Evolutionary conservation across 2,113 vertebrate genomes (phyloP).

Genomic region (Festucalex cinctus): DNA sequence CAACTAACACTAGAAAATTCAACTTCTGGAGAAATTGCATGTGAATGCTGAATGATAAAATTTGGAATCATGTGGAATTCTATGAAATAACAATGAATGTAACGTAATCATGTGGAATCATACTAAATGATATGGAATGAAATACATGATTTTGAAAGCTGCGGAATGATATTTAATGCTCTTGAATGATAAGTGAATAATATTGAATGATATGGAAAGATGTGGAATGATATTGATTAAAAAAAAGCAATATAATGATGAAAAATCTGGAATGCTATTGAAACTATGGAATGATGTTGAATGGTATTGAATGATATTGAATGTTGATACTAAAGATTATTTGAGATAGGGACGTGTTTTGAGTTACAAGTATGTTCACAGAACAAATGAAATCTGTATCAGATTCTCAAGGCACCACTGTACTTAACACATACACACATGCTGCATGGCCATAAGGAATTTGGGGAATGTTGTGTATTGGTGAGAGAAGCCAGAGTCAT

Average conservation of each 20-base stretch:
- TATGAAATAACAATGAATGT: too few species aligned
- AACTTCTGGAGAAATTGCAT: background rate
- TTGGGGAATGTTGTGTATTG: background rate
- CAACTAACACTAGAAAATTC: background rate
- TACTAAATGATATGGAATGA: too few species aligned
- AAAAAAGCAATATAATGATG: too few species aligned
- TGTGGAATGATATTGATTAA: too few species aligned
- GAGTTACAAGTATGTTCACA: background rate
- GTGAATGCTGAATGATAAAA: too few species aligned
- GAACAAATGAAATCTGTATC: background rate
- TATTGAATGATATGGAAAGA: too few species aligned
- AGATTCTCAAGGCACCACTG: background rate
- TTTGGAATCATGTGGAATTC: too few species aligned
- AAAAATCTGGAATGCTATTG: too few species aligned
- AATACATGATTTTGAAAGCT: too few species aligned
- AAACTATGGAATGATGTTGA: background rate
- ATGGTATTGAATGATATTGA: background rate
- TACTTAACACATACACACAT: background rate
- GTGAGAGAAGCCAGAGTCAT: background rate
- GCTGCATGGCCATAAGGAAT: constrained; percentile 2
- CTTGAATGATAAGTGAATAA: too few species aligned
- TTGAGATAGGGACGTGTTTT: background rate
- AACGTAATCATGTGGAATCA: too few species aligned
- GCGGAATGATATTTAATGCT: too few species aligned
- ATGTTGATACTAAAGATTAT: background rate